Evolutionary conservation across 2,888 invertebrate species (phyloP).

Genomic region (Gonocerus acuteangulatus): DNA sequence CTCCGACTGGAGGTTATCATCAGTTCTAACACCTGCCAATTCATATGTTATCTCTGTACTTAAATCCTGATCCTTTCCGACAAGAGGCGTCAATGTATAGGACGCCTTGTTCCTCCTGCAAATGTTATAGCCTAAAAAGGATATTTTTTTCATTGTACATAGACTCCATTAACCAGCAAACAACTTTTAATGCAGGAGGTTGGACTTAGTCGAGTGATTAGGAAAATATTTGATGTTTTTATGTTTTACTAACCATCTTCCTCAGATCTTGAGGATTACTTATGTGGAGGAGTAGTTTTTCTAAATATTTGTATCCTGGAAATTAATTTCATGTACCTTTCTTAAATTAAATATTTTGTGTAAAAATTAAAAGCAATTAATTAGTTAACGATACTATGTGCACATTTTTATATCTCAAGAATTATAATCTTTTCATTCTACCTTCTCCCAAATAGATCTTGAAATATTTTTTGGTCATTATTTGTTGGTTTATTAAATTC

Average conservation of each 20-base stretch:
- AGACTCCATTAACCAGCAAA: background rate
- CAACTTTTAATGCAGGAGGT: too few species aligned
- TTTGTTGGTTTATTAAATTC: too few species aligned
- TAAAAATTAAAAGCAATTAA: too few species aligned
- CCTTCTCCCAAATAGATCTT: too few species aligned
- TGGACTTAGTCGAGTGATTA: too few species aligned
- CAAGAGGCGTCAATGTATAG: constrained; percentile 22
- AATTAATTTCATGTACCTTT: too few species aligned
- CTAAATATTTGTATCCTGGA: too few species aligned
- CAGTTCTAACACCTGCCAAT: constrained; percentile 28
- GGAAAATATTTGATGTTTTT: background rate
- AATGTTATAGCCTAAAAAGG: background rate
- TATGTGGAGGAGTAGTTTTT: background rate
- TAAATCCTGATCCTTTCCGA: constrained; percentile 37
- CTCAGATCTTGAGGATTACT: background rate
- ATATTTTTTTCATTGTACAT: background rate
- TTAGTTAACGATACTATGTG: too few species aligned
- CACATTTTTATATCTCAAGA: too few species aligned
- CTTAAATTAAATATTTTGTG: too few species aligned
- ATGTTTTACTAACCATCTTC: background rate
- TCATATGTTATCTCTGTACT: constrained; percentile 38
- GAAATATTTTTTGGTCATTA: too few species aligned
- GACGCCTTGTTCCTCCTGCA: background rate
- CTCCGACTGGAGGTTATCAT: constrained; percentile 26
- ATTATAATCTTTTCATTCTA: too few species aligned